Percentiles rank a stretch among this genome's conserved stretches.
These are phyloP conservation scores for Apus apus DNA, from an alignment of 2,113 vertebrate species.

Conservation along the genomic window DNA sequence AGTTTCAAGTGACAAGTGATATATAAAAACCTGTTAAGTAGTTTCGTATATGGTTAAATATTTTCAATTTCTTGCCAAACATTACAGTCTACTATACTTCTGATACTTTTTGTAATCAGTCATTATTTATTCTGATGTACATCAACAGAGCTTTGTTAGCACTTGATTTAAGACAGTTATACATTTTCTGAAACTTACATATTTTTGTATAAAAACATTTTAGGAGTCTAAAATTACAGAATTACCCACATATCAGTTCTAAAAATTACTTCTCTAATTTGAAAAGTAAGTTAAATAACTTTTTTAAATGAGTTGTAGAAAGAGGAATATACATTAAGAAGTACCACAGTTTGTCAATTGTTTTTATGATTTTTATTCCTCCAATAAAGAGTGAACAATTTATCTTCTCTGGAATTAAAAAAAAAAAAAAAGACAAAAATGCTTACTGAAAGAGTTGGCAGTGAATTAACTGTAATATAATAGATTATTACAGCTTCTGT, in stretches of 20 bases:
- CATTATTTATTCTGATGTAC: not conserved
- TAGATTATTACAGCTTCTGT: not conserved
- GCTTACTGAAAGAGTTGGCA: not conserved
- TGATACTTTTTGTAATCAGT: not conserved
- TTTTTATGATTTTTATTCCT: not conserved
- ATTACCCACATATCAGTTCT: not conserved
- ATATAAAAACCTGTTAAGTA: not conserved
- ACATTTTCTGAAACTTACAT: not conserved
- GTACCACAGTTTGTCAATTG: not conserved
- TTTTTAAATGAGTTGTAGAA: not conserved
- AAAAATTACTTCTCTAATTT: not conserved
- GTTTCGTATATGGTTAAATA: not conserved
- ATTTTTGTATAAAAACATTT: not conserved
- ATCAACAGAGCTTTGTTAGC: not conserved
- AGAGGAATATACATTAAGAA: not conserved
- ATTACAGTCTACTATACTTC: not conserved
- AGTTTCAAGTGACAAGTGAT: not conserved
- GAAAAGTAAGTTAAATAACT: conserved; percentile 17
- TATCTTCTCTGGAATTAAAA: not conserved
- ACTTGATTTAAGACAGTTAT: not conserved
- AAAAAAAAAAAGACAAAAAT: not conserved
- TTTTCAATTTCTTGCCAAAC: not conserved
- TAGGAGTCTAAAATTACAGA: not conserved
- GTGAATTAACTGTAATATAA: not conserved
- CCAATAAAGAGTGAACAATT: conserved; percentile 4